Evolutionary conservation across 2,888 invertebrate genomes (phyloP).

Genomic region (Eulithis prunata): DNA sequence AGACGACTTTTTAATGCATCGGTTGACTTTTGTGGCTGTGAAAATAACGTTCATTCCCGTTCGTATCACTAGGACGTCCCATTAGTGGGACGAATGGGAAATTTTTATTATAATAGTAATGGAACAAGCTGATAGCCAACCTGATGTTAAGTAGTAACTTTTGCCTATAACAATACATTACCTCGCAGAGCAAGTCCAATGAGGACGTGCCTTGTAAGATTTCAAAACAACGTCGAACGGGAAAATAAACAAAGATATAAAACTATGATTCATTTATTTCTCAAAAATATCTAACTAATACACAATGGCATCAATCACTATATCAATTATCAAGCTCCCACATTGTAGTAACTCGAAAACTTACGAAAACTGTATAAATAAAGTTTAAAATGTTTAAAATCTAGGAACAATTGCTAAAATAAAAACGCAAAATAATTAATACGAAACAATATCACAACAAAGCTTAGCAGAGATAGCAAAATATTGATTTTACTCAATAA

Average conservation of each 20-base stretch:
- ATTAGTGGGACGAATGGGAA: too few relatives aligned
- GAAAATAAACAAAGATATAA: conserved; percentile 39
- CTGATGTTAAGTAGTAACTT: too few relatives aligned
- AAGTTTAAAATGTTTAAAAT: conserved; percentile 49
- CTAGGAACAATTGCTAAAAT: conserved; percentile 56
- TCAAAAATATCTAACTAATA: conserved; percentile 59
- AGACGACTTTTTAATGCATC: not conserved
- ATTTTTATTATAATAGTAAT: too few relatives aligned
- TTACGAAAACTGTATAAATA: conserved; percentile 42
- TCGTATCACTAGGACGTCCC: too few relatives aligned
- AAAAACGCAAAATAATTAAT: conserved; percentile 43
- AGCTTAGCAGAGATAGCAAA: conserved; percentile 37
- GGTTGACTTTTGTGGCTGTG: not conserved
- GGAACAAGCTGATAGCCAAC: too few relatives aligned
- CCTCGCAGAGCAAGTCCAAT: too few relatives aligned
- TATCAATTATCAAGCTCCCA: conserved; percentile 43
- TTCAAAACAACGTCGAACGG: too few relatives aligned
- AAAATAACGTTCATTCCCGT: too few relatives aligned
- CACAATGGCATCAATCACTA: conserved; percentile 58
- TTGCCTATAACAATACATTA: too few relatives aligned
- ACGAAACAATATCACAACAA: conserved; percentile 57
- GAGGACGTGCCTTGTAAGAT: too few relatives aligned
- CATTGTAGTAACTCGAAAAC: conserved; percentile 34
- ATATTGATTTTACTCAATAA: conserved; percentile 1
- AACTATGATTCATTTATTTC: conserved; percentile 65